Evolutionary conservation across 1,140 invertebrate species (phyloP), one percentile per base, ranked within the genome.

Genomic region (Drosophila nigrodunni): DNA sequence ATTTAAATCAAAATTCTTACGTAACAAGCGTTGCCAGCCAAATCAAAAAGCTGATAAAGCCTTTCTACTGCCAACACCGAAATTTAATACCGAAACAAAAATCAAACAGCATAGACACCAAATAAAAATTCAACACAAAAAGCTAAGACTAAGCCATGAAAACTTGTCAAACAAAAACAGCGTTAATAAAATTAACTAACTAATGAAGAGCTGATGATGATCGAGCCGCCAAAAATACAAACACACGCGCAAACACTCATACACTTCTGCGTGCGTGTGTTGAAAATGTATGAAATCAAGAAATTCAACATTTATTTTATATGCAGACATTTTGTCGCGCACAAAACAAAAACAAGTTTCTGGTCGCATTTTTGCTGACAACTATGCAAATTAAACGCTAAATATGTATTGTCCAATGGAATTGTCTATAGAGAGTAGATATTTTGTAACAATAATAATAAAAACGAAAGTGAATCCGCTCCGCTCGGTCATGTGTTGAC

Each of bases 101-200:
- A 52, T 54, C 76, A 67, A 52, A 57, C 46, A 76, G 49, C 62
- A 70, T 74, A 67, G 21, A 69, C 10, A 37, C 72, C 62, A 66
- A 82, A 82, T 83, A 44, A 67, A 30, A 67, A 60, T 71, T 57
- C 43, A 71, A 30, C 62, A 62, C 67, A 82, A 74, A 13, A 52
- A 71, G 6, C 25, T 30, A 77, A 71, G 58, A 43, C 47, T 71
- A 46, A 60, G 62, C 37, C 67, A 30, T 60, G 52, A 25, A 35
- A 46, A 54, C n/a, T 59, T 73, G 70, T 59, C 55, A 81, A 72
- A 74, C 82, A 83, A 87, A 82, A 77, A 68, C 57, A 57, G 52
- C 47, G 61, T 49, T 87, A 83, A 88, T 88, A 82, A 88, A 87
- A 87, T 87, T 87, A 87, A 87, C 83, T 88, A 74, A 78, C 82